Evolutionary conservation across 2,888 invertebrate species (phyloP), one percentile per base, ranked within the genome.

Genomic region (Dichetophora obliterata): DNA sequence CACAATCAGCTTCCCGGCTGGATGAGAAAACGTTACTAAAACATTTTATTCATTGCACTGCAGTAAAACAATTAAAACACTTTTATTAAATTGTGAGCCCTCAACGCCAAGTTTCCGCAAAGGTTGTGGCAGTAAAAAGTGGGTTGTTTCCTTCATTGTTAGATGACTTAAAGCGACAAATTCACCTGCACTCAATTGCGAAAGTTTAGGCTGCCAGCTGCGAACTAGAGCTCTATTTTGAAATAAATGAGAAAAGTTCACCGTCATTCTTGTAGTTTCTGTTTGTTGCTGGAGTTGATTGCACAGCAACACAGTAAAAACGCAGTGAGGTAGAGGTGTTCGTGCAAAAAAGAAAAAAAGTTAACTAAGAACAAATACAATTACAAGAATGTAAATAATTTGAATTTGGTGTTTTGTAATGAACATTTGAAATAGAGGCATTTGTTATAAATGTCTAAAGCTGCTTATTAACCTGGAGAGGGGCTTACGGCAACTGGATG

Each of bases 191-290:
- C 57, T 27, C 57, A 54, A 22, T 19, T 22, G 54, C 54, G 54
- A 54, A 19, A 22, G 54, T 22, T 19, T 19, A 22, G 54, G 63
- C 63, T 22, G 34, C 24, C 63, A 31, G n/a, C 54, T 54, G 63
- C 63, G 31, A 63, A 63, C 54, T 19, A 19, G 19, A 54, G 54
- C 34, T 63, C 34, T 27, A 63, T 63, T 63, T 68, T 68, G 19
- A 50, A 68, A 63, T 63, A 63, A 68, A 68, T 68, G 68, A 68
- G 68, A 68, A 68, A 68, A 68, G 48, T 68, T 68, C 34, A 34
- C 14, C 24, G 66, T 48, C 63, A 31, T 27, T 63, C 31, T 27
- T 31, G 27, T 63, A 22, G 22, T 22, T 48, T n/a, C 24, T 48
- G 43, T 68, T 48, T 19, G 19, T 34, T 19, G n/a, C 3, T 14